phyloP scores from a whole-genome alignment of 2,797 vertebrate species.

The Gallinago solitaria region DNA sequence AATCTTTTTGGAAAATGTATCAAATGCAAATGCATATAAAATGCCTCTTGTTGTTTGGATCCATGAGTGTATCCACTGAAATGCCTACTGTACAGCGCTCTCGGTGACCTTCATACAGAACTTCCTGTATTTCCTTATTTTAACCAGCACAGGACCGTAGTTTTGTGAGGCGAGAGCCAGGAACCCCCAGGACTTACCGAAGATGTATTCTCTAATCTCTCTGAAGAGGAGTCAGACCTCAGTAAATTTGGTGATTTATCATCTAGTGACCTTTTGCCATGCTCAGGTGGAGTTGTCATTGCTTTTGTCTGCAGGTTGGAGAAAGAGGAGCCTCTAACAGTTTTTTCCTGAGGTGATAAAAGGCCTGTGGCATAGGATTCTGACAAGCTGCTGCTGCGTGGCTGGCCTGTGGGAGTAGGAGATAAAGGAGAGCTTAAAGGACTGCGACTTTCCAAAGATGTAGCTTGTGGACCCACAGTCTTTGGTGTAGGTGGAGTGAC shows the following conservation, averaged over 20 bases:
- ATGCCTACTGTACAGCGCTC: background rate
- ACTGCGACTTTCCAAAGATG: background rate
- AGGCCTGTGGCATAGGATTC: background rate
- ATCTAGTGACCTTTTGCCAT: background rate
- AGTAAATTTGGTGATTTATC: background rate
- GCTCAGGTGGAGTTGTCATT: background rate
- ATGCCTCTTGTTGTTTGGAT: background rate
- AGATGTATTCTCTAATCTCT: background rate
- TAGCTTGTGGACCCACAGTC: background rate
- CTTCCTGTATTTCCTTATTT: background rate
- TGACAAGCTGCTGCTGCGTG: background rate
- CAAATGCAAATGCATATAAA: background rate
- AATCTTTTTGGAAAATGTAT: background rate
- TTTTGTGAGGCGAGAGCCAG: background rate
- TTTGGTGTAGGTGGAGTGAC: background rate
- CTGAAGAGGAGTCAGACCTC: background rate
- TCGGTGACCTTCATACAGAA: background rate
- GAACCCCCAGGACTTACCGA: constrained; percentile 17
- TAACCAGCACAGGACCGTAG: background rate
- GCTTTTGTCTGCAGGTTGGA: background rate
- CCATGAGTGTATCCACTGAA: background rate
- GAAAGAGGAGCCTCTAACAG: background rate
- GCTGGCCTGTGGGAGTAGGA: background rate
- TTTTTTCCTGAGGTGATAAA: background rate
- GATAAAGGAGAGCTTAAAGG: background rate